Percentiles rank a stretch among this genome's conserved stretches.
phyloP scores from a whole-genome alignment of 2,113 vertebrate genomes.

The Pygoscelis adeliae region DNA sequence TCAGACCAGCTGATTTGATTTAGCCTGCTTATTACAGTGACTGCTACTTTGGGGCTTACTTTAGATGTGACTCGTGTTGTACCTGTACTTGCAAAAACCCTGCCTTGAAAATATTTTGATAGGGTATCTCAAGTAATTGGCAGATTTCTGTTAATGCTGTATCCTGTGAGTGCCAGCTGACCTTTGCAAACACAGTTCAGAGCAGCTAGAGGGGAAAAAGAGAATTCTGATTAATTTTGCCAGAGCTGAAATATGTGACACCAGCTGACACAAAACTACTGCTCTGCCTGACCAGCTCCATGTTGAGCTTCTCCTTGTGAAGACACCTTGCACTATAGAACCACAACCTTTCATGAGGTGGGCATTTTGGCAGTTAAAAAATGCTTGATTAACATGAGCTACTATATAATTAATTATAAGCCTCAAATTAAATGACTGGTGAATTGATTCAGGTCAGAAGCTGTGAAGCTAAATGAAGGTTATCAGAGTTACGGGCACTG shows the following conservation, averaged over 20 bases:
- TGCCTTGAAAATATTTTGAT: slow-evolving; percentile 56
- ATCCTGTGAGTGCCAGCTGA: not conserved
- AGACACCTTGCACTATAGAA: not conserved
- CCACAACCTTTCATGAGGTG: not conserved
- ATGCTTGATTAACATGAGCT: slow-evolving; percentile 30
- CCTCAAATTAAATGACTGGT: slow-evolving; percentile 18
- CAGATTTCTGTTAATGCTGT: slow-evolving; percentile 12
- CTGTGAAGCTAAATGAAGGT: slow-evolving; percentile 6
- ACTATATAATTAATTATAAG: slow-evolving; percentile 42
- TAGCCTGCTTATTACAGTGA: not conserved
- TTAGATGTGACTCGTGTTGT: slow-evolving; percentile 8
- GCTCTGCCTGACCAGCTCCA: not conserved
- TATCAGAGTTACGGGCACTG: accelerated
- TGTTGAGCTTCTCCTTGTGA: not conserved
- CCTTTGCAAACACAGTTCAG: slow-evolving; percentile 28
- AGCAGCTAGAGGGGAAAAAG: not conserved
- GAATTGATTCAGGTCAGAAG: not conserved
- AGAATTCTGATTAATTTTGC: slow-evolving; percentile 11
- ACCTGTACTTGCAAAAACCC: slow-evolving; percentile 1
- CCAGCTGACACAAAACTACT: not conserved
- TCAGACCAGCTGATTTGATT: not conserved
- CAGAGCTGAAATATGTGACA: slow-evolving; percentile 8
- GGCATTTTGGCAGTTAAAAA: slow-evolving; percentile 46
- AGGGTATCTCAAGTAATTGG: not conserved
- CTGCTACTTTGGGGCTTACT: slow-evolving; percentile 20